Evolutionary conservation across 2,113 vertebrate genomes (phyloP), one percentile per base, ranked within the genome.

Genomic region (Mohoua ochrocephala): DNA sequence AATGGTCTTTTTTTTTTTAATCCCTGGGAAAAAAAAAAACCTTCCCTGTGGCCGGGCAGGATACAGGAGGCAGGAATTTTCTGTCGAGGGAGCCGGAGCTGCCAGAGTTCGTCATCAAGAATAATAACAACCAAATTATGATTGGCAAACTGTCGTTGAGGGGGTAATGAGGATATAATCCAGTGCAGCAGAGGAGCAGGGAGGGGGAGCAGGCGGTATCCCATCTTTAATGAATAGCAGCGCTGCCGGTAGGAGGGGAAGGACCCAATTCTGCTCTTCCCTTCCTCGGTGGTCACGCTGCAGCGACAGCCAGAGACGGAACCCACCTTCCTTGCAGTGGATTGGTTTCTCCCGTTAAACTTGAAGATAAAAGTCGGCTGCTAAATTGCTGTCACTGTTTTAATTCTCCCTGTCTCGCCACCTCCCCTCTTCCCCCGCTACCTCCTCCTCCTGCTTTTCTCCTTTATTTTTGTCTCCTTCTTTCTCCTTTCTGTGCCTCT

Each of bases 141-240:
- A 97, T 60, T 95, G 97, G 96, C 93, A 97, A 97, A 97, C 76
- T 88, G 88, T 84, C 28, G 13, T 53, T 50, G 61, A 65, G 84
- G 81, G 80, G 89, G 78, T 84, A 96, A 95, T 39, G 64, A 90
- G 95, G 74, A 61, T 73, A 47, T 91, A 85, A 95, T 76, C 89
- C 93, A 76, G 86, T 33, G 37, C 45, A 75, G 60, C 83, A 87
- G 96, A 92, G 93, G 95, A 86, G 27, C n/a, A 21, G 33, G 50
- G 45, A 73, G 30, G 11, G 21, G 59, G 56, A 78, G 67, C 83
- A 89, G 73, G 80, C 87, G 54, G 39, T 26, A 85, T 53, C 57
- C 50, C 33, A 1, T 45, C 71, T 74, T 74, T 76, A 80, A 90
- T n/a, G 59, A 87, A 81, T 54, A 88, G 33, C 45, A 44, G 64